Base-by-base conservation (phyloP, 1,140 invertebrate genomes). In the Tribolium castaneum region DNA sequence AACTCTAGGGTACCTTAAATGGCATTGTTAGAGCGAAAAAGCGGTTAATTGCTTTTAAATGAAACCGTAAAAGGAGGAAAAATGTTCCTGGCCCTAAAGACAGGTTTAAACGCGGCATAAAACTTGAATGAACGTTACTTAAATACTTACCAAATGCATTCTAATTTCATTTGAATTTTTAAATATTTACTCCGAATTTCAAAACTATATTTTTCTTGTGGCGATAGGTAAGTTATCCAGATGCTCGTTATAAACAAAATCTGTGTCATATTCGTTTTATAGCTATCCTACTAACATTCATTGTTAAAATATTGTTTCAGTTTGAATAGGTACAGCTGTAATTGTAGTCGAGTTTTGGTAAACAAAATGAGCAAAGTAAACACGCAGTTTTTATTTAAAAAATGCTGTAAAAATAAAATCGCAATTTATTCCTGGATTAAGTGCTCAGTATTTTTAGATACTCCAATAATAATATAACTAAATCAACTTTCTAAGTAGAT, bases 91-190 rank as follows among this genome's bases (percentile, higher is more conserved):
- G 25, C 4, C 5, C 5, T 30, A 30, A 2, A 5, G 3, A 30
- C 25, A 30, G 3, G 25, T 19, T n/a, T 19, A 19, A 19, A 30
- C 25, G 25, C 25, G 0, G 9, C 9, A 66, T 66, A 66, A 1
- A 35, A 30, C 25, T 12, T 35, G 59, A 66, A 45, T 66, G 56
- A 62, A 35, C 7, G 30, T 9, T 14, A 12, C 30, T 7, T 35
- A 66, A 66, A 66, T 35, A 35, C 45, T 66, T 66, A 66, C 30
- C 13, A 7, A 66, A 66, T 35, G 59, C 59, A 66, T 66, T 66
- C 59, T 66, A 66, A 66, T 66, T 66, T 66, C 59, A 66, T 66
- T 66, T 66, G 25, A 66, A 35, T 66, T 66, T 45, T 22, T 66
- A 66, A 66, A 66, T 66, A 66, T 66, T 66, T 66, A 66, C 59